These are phyloP conservation scores for Beaufortia kweichowensis DNA, from an alignment of 2,113 vertebrate species.

Conservation along the genomic window DNA sequence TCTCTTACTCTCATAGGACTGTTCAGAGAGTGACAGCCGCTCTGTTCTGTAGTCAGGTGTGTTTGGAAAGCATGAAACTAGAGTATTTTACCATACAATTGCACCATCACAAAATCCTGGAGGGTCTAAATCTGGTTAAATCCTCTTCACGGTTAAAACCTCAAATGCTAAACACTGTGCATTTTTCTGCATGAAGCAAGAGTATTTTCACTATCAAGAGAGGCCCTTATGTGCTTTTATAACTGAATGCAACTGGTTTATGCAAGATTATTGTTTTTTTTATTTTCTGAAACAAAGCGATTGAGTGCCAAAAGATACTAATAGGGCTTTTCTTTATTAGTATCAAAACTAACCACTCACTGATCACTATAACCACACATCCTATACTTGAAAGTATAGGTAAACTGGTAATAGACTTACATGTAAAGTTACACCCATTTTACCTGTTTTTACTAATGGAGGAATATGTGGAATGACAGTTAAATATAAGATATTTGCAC, in stretches of 20 bases:
- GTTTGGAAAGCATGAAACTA: slow-evolving; percentile 54
- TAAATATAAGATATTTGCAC: not conserved
- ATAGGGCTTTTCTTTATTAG: not conserved
- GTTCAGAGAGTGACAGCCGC: slow-evolving; percentile 76
- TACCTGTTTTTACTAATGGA: no score
- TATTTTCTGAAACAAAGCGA: slow-evolving; percentile 3
- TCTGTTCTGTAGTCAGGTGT: slow-evolving; percentile 80
- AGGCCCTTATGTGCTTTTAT: slow-evolving; percentile 37
- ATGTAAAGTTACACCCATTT: not conserved
- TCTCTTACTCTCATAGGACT: slow-evolving; percentile 76
- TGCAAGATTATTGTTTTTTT: slow-evolving; percentile 18
- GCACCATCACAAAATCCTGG: slow-evolving; percentile 56
- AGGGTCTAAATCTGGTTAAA: slow-evolving; percentile 11
- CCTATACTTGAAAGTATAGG: not conserved
- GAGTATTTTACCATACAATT: slow-evolving; percentile 48
- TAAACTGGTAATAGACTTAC: not conserved
- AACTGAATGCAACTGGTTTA: slow-evolving; percentile 44
- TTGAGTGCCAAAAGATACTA: slow-evolving; percentile 16
- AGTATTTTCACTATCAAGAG: slow-evolving; percentile 35
- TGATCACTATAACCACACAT: slow-evolving; percentile 15
- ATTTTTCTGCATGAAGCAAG: slow-evolving; percentile 42
- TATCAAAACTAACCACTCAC: slow-evolving; percentile 16
- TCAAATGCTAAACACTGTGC: slow-evolving; percentile 36
- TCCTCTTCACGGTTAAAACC: slow-evolving; percentile 42
- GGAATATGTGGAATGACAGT: not conserved